Evolutionary conservation across 2,113 vertebrate species (phyloP).

Genomic region (Salvator merianae): DNA sequence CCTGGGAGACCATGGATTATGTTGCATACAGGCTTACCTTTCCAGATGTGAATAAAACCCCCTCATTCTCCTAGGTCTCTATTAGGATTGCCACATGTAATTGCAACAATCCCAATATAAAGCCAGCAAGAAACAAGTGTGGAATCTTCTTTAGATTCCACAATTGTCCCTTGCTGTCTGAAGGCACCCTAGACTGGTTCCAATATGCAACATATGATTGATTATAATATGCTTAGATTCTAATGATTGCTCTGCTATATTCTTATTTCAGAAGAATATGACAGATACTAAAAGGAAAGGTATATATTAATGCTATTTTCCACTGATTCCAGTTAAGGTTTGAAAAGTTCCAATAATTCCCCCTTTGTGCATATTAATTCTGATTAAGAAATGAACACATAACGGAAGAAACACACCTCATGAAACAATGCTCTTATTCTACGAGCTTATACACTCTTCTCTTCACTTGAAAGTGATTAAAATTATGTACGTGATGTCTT

Average conservation of each 20-base stretch:
- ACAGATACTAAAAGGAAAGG: neutral
- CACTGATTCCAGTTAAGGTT: neutral
- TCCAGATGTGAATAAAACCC: too few relatives aligned
- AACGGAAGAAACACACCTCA: slow-evolving; percentile 1
- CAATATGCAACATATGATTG: too few relatives aligned
- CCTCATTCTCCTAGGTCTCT: too few relatives aligned
- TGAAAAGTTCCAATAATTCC: neutral
- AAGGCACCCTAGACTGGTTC: too few relatives aligned
- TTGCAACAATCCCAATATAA: too few relatives aligned
- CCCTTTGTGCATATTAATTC: neutral
- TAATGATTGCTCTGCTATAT: neutral
- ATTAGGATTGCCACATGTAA: too few relatives aligned
- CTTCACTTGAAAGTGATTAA: neutral
- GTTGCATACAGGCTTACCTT: too few relatives aligned
- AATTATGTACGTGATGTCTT: slow-evolving; percentile 37
- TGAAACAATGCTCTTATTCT: neutral
- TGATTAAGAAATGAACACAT: neutral
- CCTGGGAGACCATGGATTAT: too few relatives aligned
- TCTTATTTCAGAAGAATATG: neutral
- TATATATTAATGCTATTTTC: neutral
- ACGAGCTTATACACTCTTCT: slow-evolving; percentile 17
- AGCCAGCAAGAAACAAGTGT: too few relatives aligned
- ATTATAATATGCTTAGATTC: too few relatives aligned
- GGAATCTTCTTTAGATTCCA: too few relatives aligned
- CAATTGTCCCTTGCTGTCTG: too few relatives aligned